Conservation (phyloP, 2,888 invertebrate species). For the Scaptomyza caliginosa region DNA sequence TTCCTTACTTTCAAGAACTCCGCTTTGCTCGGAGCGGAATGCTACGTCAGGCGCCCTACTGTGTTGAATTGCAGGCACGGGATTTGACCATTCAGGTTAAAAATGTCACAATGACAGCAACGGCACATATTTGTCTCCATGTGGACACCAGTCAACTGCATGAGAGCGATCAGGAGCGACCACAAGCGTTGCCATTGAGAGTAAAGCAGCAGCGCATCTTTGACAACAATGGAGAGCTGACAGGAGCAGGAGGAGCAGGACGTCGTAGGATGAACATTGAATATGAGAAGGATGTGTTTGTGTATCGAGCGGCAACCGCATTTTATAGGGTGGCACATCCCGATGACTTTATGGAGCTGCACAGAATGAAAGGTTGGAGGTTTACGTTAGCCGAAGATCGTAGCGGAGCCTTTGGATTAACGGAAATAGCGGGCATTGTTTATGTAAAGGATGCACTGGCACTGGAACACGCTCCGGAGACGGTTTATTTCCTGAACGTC, state of each 20-base stretch:
- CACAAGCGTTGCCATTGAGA: slow-evolving; percentile 79
- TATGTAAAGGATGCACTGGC: slow-evolving; percentile 85
- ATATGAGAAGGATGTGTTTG: slow-evolving; percentile 81
- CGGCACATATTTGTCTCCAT: slow-evolving; percentile 84
- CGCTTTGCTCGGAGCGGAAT: slow-evolving; percentile 81
- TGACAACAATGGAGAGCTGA: slow-evolving; percentile 65
- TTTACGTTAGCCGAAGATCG: slow-evolving; percentile 81
- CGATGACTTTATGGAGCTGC: slow-evolving; percentile 71
- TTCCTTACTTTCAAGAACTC: slow-evolving; percentile 73
- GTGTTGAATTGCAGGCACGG: slow-evolving; percentile 85
- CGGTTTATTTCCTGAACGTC: slow-evolving; percentile 82
- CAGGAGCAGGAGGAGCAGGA: slow-evolving; percentile 29
- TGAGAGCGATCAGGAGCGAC: slow-evolving; percentile 78
- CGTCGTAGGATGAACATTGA: slow-evolving; percentile 55
- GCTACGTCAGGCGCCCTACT: slow-evolving; percentile 84
- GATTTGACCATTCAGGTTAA: slow-evolving; percentile 84
- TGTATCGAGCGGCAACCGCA: slow-evolving; percentile 84
- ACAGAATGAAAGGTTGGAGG: slow-evolving; percentile 64
- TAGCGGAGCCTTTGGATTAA: slow-evolving; percentile 85
- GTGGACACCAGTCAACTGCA: slow-evolving; percentile 80
- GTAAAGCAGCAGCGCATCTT: slow-evolving; percentile 66
- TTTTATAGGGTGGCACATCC: slow-evolving; percentile 85
- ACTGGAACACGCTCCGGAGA: slow-evolving; percentile 83
- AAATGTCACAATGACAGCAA: slow-evolving; percentile 61
- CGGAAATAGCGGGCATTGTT: slow-evolving; percentile 86